phyloP scores from a whole-genome alignment of 2,888 invertebrate genomes.

The Lasioglossum morio region DNA sequence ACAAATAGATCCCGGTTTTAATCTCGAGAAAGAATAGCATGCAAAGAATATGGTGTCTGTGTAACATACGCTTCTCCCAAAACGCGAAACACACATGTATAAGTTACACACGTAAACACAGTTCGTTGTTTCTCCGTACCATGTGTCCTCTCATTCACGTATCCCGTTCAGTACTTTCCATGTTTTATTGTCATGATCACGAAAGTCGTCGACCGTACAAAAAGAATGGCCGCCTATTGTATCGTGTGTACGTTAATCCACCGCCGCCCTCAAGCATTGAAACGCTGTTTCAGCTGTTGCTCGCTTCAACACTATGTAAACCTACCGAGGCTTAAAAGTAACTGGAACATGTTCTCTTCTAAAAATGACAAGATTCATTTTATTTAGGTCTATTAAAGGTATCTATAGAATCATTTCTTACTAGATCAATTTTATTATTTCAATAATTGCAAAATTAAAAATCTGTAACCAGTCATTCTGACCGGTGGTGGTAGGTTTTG shows the following conservation, averaged over 20 bases:
- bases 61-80: conserved; percentile 17
- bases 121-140: conserved; percentile 25
- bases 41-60: conserved; percentile 13
- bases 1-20: conserved; percentile 72
- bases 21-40: conserved; percentile 52
- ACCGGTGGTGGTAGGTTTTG: no score
- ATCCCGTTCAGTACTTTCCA: conserved; percentile 15
- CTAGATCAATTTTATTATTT: no score
- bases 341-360: no score
- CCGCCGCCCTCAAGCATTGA: not conserved
- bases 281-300: not conserved
- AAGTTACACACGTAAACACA: conserved; percentile 37
- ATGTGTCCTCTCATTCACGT: conserved; percentile 3
- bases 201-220: conserved; percentile 27
- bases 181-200: conserved; percentile 35
- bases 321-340: no score
- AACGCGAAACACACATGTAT: conserved; percentile 39
- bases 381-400: no score
- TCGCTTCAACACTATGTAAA: not conserved
- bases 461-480: no score
- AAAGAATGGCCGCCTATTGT: conserved; percentile 39
- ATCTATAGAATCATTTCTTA: no score
- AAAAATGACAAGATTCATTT: no score
- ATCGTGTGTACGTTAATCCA: conserved; percentile 14
- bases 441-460: no score